Evolutionary conservation across 1,140 invertebrate genomes (phyloP).

Genomic region (Eriocheir sinensis): DNA sequence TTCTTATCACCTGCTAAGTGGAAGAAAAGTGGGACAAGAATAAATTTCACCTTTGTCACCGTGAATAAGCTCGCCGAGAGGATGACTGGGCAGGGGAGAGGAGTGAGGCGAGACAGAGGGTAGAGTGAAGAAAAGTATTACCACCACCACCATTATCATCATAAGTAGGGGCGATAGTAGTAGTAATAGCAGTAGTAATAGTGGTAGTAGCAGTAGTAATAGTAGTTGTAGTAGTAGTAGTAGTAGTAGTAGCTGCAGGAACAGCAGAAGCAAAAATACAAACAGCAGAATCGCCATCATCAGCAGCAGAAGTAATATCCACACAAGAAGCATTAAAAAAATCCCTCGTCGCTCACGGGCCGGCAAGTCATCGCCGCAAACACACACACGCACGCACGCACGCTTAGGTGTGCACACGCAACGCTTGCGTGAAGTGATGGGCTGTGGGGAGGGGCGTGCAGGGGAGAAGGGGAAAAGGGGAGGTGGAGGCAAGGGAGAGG

Average conservation of each 20-base stretch:
- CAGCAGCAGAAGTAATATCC: background rate
- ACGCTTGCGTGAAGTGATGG: background rate
- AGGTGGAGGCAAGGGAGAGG: background rate
- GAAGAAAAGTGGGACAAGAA: too few species aligned
- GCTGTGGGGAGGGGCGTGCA: background rate
- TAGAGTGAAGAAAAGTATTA: too few species aligned
- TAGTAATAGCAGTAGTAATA: background rate
- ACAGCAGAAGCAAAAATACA: too few species aligned
- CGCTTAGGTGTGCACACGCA: background rate
- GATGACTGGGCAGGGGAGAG: too few species aligned
- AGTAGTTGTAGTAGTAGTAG: too few species aligned
- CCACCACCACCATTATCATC: too few species aligned
- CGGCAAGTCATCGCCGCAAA: background rate
- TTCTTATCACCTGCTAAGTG: too few species aligned
- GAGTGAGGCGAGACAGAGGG: too few species aligned
- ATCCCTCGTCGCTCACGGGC: background rate
- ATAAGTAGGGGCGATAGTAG: too few species aligned
- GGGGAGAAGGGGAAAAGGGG: conserved; percentile 9
- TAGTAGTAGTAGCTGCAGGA: too few species aligned
- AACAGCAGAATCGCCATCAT: background rate
- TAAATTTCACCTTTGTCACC: too few species aligned
- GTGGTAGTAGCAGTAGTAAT: background rate
- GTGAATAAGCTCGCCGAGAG: too few species aligned
- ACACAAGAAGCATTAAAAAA: background rate
- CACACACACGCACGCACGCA: conserved; percentile 3